A percentile compares a stretch with the other conserved stretches of the same genome.
Conservation (phyloP, 2,113 vertebrate species). For the Datnioides undecimradiatus region DNA sequence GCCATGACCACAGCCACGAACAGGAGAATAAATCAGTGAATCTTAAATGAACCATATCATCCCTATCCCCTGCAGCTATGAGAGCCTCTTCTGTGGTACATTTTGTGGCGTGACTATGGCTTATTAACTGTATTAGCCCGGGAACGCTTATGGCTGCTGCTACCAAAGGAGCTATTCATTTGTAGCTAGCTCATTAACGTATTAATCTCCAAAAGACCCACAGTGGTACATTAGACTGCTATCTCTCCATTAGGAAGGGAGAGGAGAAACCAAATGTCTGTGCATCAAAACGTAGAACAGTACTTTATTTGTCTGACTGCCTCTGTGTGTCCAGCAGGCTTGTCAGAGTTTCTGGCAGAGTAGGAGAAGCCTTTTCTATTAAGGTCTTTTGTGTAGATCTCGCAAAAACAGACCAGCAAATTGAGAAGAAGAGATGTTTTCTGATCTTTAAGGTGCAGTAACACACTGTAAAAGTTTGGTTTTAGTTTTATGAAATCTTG, state of each 20-base stretch:
- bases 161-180: slow-evolving; percentile 70
- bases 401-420: not conserved
- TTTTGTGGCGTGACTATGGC: slow-evolving; percentile 65
- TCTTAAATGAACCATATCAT: slow-evolving; percentile 72
- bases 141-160: slow-evolving; percentile 46
- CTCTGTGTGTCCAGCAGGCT: not conserved
- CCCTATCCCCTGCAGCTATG: slow-evolving; percentile 52
- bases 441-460: not conserved
- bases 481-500: slow-evolving; percentile 18
- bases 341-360: slow-evolving; percentile 8
- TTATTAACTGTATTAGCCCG: slow-evolving; percentile 68
- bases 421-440: not conserved
- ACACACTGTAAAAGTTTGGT: not conserved
- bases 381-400: slow-evolving; percentile 17
- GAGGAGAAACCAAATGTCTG: slow-evolving; percentile 30
- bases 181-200: slow-evolving; percentile 56
- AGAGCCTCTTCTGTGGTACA: slow-evolving; percentile 58
- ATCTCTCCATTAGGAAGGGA: slow-evolving; percentile 50
- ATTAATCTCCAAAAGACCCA: slow-evolving; percentile 60
- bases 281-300: slow-evolving; percentile 42
- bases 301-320: slow-evolving; percentile 39
- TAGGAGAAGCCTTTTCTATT: not conserved
- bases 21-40: slow-evolving; percentile 65
- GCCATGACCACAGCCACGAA: slow-evolving; percentile 55
- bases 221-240: slow-evolving; percentile 49